Evolutionary conservation across 1,140 invertebrate genomes (phyloP).

Genomic region (Eumaeus atala): DNA sequence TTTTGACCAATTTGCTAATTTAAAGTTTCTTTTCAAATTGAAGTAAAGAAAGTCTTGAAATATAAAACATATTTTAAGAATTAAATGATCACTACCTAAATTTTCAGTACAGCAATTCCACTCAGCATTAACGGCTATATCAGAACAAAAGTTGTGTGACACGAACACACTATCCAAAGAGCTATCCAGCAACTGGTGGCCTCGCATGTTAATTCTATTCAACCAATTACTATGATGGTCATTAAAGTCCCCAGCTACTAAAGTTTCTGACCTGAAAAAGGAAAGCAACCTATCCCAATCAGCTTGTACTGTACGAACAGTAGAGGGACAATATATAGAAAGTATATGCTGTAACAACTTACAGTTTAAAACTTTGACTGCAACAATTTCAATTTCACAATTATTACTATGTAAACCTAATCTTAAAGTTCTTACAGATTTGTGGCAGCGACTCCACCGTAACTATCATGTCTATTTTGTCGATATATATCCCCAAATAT

Average conservation of each 20-base stretch:
- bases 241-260: slow-evolving; percentile 28
- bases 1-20: slow-evolving; percentile 15
- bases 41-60: slow-evolving; percentile 32
- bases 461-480: slow-evolving; percentile 22
- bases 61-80: slow-evolving; percentile 10
- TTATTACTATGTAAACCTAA: slow-evolving; percentile 14
- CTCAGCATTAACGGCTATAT: slow-evolving; percentile 18
- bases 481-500: slow-evolving; percentile 24
- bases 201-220: slow-evolving; percentile 22
- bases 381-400: slow-evolving; percentile 20
- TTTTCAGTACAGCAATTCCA: slow-evolving; percentile 16
- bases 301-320: slow-evolving; percentile 16
- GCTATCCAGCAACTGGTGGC: slow-evolving; percentile 20
- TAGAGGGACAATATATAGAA: slow-evolving; percentile 27
- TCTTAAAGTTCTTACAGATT: too few relatives aligned
- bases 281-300: slow-evolving; percentile 32
- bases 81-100: slow-evolving; percentile 22
- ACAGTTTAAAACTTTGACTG: slow-evolving; percentile 22
- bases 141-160: slow-evolving; percentile 16
- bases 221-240: slow-evolving; percentile 30
- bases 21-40: slow-evolving; percentile 11
- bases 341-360: slow-evolving; percentile 19
- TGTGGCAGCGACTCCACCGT: slow-evolving; percentile 30
- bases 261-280: slow-evolving; percentile 14
- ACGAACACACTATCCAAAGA: slow-evolving; percentile 19